Evolutionary conservation across 35 echinoderm and acorn worm genomes (phyloP), one percentile per base, ranked within the genome.

Genomic region (Stichopus chloronotus): DNA sequence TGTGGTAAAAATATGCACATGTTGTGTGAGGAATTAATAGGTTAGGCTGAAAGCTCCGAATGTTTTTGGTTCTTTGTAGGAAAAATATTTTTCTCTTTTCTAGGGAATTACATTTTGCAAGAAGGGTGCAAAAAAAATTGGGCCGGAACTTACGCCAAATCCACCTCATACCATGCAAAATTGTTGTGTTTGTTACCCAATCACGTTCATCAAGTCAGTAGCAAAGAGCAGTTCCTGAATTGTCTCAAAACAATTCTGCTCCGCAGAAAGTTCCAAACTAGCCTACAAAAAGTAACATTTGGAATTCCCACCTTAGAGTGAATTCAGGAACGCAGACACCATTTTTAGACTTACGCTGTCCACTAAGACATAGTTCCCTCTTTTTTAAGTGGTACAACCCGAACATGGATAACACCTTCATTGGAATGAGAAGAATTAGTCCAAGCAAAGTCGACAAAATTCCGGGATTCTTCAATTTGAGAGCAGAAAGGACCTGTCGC

Each of bases 261-360:
- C 23, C 10, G 13, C 52, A 72, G 22, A 16, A 22, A 72, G 13
- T 72, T 72, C 13, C 13, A 43, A 43, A 43, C 30, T 43, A 0
- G 30, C 30, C 30, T 43, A 43, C 30, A 43, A 52, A 9, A 7
- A 8, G 54, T 17, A 30, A 57, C 16, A 17, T 9, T 25, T 9
- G 76, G 7, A 22, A 78, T 43, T 78, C 76, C 52, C 52, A 7
- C 13, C 71, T 21, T 43, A 72, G 87, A 89, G 57, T 89, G 59
- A 89, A 89, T 89, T 89, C n/a, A 89, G 87, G 87, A 89, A 89
- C 71, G 87, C 87, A 89, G 57, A 63, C 61, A 22, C 23, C n/a
- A 52, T 13, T 17, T 69, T 63, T 72, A 16, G 71, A 89, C 87
- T 89, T 89, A 89, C 87, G 87, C 25, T 89, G 87, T 89, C 87